phyloP scores from a whole-genome alignment of 2,113 vertebrate genomes.

The Embiotoca jacksoni region DNA sequence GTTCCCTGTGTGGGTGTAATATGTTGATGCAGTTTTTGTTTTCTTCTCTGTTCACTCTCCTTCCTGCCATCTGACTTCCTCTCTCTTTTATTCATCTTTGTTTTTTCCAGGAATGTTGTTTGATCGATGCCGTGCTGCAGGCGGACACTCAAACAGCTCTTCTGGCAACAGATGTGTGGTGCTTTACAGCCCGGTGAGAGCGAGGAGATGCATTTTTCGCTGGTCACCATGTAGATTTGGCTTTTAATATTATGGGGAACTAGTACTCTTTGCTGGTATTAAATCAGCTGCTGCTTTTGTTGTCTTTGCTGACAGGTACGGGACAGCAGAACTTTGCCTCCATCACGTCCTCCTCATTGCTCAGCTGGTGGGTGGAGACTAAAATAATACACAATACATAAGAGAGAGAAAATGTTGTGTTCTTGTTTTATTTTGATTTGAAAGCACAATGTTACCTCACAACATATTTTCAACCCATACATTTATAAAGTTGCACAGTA shows the following conservation, averaged over 20 bases:
- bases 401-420: not conserved
- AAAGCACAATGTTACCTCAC: not conserved
- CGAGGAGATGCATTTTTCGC: not conserved
- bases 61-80: not conserved
- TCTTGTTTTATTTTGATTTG: not conserved
- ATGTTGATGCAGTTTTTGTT: not conserved
- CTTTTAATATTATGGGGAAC: not conserved
- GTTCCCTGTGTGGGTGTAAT: not conserved
- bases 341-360: constrained; percentile 90
- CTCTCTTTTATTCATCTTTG: not conserved
- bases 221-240: not conserved
- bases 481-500: not conserved
- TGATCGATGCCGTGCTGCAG: constrained; percentile 88
- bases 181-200: constrained; percentile 92
- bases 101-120: constrained; percentile 85
- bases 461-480: not conserved
- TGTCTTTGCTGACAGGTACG: constrained; percentile 84
- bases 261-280: not conserved
- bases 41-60: not conserved
- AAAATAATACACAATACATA: not conserved
- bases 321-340: constrained; percentile 92
- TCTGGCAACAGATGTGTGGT: constrained; percentile 93
- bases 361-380: constrained; percentile 87
- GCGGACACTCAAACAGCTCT: constrained; percentile 87
- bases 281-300: not conserved